Evolutionary conservation across 2,888 invertebrate species (phyloP).

Genomic region (Pseudanteris insignis): DNA sequence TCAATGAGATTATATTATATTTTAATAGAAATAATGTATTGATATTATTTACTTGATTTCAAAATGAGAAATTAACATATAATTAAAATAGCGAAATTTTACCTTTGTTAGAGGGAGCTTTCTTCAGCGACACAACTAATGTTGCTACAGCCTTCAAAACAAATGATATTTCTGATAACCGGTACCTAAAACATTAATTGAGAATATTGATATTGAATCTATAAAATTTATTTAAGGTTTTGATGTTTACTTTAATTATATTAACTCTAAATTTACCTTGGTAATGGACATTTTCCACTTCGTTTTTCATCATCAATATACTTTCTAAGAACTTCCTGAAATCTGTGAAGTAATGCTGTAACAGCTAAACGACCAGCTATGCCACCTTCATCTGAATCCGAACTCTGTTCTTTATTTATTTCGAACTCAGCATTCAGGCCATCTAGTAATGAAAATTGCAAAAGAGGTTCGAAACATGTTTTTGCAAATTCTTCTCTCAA

Average conservation of each 20-base stretch:
- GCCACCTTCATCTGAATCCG: conserved; percentile 69
- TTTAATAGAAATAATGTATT: conserved; percentile 3
- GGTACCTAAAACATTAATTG: conserved; percentile 83
- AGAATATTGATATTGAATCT: not conserved
- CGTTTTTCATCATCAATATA: conserved; percentile 86
- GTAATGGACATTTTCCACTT: conserved; percentile 85
- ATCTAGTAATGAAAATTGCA: conserved; percentile 90
- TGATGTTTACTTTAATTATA: no score
- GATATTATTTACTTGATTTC: conserved; percentile 44
- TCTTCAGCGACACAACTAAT: conserved; percentile 89
- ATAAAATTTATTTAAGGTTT: no score
- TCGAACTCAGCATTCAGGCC: conserved; percentile 69
- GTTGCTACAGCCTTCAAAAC: conserved; percentile 95
- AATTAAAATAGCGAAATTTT: no score
- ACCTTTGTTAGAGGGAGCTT: conserved; percentile 88
- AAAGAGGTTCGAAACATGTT: conserved; percentile 93
- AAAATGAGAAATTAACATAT: no score
- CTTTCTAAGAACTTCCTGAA: conserved; percentile 89
- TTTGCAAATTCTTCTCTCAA: conserved; percentile 95
- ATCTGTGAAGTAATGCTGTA: conserved; percentile 89
- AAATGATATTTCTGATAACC: conserved; percentile 94
- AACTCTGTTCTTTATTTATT: conserved; percentile 43
- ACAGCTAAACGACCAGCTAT: conserved; percentile 84
- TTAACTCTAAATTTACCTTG: no score
- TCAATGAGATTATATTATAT: not conserved